A percentile compares a stretch with the other conserved stretches of the same genome.
Conservation (phyloP, 2,888 invertebrate species). For the Fabriciana adippe region DNA sequence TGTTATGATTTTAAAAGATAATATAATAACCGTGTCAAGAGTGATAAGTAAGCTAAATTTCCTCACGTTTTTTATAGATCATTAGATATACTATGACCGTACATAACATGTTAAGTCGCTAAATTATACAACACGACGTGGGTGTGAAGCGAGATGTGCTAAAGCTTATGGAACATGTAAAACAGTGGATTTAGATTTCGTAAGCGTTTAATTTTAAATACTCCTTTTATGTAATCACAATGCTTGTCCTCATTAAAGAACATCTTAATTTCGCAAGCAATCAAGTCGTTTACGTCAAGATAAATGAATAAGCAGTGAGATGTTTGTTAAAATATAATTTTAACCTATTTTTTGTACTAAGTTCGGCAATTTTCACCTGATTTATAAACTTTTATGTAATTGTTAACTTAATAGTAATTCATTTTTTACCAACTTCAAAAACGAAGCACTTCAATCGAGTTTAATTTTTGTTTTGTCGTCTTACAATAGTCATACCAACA, state of each 20-base stretch:
- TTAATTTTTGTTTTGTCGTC: no score
- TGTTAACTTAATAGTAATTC: no score
- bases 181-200: constrained; percentile 44
- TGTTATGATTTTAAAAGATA: no score
- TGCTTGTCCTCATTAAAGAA: constrained; percentile 19
- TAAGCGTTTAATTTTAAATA: constrained; percentile 33
- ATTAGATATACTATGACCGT: neutral
- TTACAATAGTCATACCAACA: no score
- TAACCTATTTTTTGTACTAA: neutral
- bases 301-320: neutral
- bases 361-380: no score
- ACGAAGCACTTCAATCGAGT: no score
- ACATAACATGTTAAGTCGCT: constrained; percentile 57
- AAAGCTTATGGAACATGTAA: constrained; percentile 57
- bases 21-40: no score
- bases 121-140: constrained; percentile 72
- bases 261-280: constrained; percentile 10
- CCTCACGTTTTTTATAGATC: no score
- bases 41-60: no score
- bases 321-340: neutral
- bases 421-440: no score
- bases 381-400: no score
- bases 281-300: constrained; percentile 6
- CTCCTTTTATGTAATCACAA: constrained; percentile 25
- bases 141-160: constrained; percentile 75